Conservation (phyloP, 2,797 vertebrate genomes). For the Crenuchus spilurus region DNA sequence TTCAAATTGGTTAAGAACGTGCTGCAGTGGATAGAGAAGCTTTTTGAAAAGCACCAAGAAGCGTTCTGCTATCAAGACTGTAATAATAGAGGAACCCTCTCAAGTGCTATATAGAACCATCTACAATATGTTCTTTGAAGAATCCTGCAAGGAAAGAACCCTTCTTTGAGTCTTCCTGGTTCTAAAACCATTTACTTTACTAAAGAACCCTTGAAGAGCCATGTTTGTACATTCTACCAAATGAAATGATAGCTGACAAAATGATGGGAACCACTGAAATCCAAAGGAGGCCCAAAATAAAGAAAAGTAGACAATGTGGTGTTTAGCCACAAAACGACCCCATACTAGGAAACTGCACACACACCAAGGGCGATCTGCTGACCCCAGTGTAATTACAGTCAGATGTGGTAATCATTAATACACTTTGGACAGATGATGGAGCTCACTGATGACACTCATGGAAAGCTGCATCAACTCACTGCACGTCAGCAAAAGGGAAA, state of each 20-base stretch:
- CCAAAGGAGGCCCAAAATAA: not conserved
- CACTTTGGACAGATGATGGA: constrained; percentile 52
- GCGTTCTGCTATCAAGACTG: no score
- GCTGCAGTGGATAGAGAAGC: no score
- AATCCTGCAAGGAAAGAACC: no score
- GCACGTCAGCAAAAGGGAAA: not conserved
- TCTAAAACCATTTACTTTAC: no score
- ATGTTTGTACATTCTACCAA: no score
- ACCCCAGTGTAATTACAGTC: not conserved
- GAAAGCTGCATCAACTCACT: not conserved
- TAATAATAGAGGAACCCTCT: no score
- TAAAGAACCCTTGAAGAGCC: no score
- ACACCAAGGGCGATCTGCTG: not conserved
- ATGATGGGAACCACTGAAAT: constrained; percentile 8
- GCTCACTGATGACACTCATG: not conserved
- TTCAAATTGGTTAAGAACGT: no score
- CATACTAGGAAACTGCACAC: not conserved
- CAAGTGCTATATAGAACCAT: no score
- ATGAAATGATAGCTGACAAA: not conserved
- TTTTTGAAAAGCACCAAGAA: no score
- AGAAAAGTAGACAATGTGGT: constrained; percentile 11
- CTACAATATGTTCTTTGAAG: no score
- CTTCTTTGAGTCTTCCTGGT: no score
- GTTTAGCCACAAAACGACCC: not conserved
- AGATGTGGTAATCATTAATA: constrained; percentile 50